Conservation (phyloP, 2,113 vertebrate genomes). For the Todiramphus chloris region DNA sequence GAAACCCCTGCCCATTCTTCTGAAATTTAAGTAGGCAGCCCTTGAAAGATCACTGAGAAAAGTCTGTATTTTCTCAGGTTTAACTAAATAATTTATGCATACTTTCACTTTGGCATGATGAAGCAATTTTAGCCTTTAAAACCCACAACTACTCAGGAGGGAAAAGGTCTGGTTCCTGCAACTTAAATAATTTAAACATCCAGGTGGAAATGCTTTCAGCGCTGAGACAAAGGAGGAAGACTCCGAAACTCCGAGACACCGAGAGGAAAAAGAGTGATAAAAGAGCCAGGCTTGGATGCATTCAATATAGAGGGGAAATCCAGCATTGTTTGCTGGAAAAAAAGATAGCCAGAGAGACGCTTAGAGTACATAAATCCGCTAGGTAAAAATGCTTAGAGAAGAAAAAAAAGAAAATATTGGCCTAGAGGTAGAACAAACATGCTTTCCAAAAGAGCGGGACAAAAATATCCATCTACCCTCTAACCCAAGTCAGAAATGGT, state of each 20-base stretch:
- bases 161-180: slow-evolving; percentile 88
- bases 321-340: slow-evolving; percentile 34
- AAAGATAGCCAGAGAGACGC: slow-evolving; percentile 13
- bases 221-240: slow-evolving; percentile 80
- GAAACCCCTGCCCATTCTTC: slow-evolving; percentile 71
- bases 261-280: slow-evolving; percentile 67
- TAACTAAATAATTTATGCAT: slow-evolving; percentile 97
- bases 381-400: slow-evolving; percentile 25
- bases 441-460: slow-evolving; percentile 40
- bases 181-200: slow-evolving; percentile 94
- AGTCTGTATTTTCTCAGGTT: slow-evolving; percentile 90
- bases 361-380: neutral
- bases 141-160: slow-evolving; percentile 87
- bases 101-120: slow-evolving; percentile 94
- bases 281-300: slow-evolving; percentile 35
- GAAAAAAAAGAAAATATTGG: neutral
- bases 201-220: slow-evolving; percentile 90
- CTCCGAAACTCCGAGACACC: slow-evolving; percentile 64
- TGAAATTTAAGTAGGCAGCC: slow-evolving; percentile 85
- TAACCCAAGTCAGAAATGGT: slow-evolving; percentile 35
- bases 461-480: slow-evolving; percentile 54
- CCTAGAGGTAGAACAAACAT: slow-evolving; percentile 61
- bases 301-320: slow-evolving; percentile 63
- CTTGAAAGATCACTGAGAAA: slow-evolving; percentile 84
- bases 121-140: slow-evolving; percentile 96